phyloP scores from a whole-genome alignment of 1,140 invertebrate species.

The Achatina immaculata region DNA sequence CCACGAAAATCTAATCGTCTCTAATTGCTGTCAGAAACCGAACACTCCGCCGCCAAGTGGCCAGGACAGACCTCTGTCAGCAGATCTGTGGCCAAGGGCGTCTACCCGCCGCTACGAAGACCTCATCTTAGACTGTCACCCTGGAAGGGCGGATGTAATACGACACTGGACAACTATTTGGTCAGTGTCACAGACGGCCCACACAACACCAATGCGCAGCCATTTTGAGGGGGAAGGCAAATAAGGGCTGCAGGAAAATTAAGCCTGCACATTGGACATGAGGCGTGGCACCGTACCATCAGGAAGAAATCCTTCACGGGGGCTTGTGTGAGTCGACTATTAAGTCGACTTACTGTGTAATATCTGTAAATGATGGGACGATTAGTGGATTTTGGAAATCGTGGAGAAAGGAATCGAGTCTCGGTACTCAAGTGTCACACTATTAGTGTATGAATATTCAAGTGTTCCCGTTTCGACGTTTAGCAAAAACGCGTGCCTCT shows the following conservation, averaged over 20 bases:
- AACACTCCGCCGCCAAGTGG: background rate
- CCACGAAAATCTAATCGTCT: background rate
- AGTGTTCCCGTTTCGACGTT: background rate
- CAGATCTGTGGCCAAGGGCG: background rate
- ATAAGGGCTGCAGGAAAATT: background rate
- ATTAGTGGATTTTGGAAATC: background rate
- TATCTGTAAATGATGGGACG: background rate
- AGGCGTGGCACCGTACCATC: background rate
- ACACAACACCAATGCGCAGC: constrained; percentile 1
- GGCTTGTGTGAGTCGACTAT: background rate
- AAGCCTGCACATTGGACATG: background rate
- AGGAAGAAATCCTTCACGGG: background rate
- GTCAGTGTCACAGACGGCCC: constrained; percentile 3
- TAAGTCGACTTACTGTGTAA: constrained; percentile 1
- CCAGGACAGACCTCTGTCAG: background rate
- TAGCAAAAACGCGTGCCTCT: background rate
- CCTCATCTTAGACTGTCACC: constrained; percentile 3
- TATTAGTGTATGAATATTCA: constrained; percentile 9
- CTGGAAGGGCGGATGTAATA: background rate
- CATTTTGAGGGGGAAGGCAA: constrained; percentile 1
- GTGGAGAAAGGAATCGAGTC: background rate
- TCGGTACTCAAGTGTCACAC: background rate
- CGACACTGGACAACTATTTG: constrained; percentile 11
- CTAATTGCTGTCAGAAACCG: constrained; percentile 2
- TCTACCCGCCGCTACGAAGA: background rate